A percentile compares a stretch with the other conserved stretches of the same genome.
Evolutionary conservation across 2,888 invertebrate species (phyloP).

Genomic region (Orthonevra nobilis): DNA sequence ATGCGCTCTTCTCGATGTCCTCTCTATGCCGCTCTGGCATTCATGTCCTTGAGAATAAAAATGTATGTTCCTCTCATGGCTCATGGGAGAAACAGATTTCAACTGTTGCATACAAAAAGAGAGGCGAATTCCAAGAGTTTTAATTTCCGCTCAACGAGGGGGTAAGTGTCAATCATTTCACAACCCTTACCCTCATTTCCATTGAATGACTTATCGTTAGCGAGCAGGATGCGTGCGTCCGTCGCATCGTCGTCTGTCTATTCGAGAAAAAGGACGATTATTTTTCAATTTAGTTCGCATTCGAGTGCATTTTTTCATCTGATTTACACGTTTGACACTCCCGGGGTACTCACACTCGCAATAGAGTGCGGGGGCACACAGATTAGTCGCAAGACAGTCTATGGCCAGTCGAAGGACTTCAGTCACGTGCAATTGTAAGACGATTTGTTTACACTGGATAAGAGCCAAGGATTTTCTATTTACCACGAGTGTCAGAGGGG

Average conservation of each 20-base stretch:
- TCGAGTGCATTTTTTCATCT: slow-evolving; percentile 61
- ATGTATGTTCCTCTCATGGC: not conserved
- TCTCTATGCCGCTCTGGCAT: slow-evolving; percentile 29
- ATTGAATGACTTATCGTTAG: slow-evolving; percentile 59
- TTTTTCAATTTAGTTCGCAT: slow-evolving; percentile 71
- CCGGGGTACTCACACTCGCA: slow-evolving; percentile 24
- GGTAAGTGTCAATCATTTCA: slow-evolving; percentile 63
- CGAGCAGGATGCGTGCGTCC: slow-evolving; percentile 53
- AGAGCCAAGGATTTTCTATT: slow-evolving; percentile 63
- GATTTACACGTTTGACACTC: slow-evolving; percentile 39
- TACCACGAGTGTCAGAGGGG: slow-evolving; percentile 68
- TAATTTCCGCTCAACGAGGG: slow-evolving; percentile 63
- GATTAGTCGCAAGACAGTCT: slow-evolving; percentile 51
- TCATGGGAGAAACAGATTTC: slow-evolving; percentile 43
- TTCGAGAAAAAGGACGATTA: slow-evolving; percentile 60
- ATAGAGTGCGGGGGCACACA: slow-evolving; percentile 3
- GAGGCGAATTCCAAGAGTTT: slow-evolving; percentile 65
- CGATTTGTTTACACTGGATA: slow-evolving; percentile 70
- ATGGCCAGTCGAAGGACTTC: slow-evolving; percentile 45
- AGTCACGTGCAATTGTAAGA: slow-evolving; percentile 68
- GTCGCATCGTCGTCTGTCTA: too few relatives aligned
- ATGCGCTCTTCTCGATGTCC: slow-evolving; percentile 51
- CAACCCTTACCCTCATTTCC: slow-evolving; percentile 47
- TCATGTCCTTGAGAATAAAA: slow-evolving; percentile 42
- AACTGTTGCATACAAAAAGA: slow-evolving; percentile 58